Conservation (phyloP, 2,797 vertebrate species). For the Myripristis jacobus region DNA sequence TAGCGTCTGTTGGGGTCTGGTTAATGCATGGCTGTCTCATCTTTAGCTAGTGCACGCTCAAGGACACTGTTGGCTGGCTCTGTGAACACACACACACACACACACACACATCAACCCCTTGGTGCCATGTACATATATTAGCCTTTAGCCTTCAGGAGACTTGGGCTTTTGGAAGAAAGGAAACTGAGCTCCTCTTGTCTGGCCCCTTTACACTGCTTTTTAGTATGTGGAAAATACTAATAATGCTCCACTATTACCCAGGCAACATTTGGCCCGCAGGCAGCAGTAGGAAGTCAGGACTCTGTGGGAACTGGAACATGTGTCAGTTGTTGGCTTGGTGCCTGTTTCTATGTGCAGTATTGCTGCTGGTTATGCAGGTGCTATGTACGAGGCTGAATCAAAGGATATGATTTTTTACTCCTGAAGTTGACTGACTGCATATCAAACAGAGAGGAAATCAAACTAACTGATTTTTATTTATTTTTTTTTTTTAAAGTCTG, state of each 20-base stretch:
- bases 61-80: constrained; percentile 65
- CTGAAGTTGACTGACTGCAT: constrained; percentile 38
- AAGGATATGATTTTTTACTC: constrained; percentile 40
- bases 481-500: constrained; percentile 30
- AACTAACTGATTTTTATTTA: no score
- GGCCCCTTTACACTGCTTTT: constrained; percentile 2
- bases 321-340: constrained; percentile 53
- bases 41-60: constrained; percentile 59
- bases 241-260: constrained; percentile 20
- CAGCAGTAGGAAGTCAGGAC: constrained; percentile 29
- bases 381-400: constrained; percentile 45
- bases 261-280: constrained; percentile 32
- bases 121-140: constrained; percentile 55
- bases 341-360: constrained; percentile 54
- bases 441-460: no score
- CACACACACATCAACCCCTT: constrained; percentile 8
- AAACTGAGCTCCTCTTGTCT: constrained; percentile 35
- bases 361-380: constrained; percentile 51
- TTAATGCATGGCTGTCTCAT: constrained; percentile 65
- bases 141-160: constrained; percentile 38
- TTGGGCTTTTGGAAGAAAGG: constrained; percentile 16
- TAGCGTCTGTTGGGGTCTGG: constrained; percentile 71
- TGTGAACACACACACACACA: constrained; percentile 26
- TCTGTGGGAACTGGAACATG: constrained; percentile 58
- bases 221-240: constrained; percentile 47